Evolutionary conservation across 2,113 vertebrate genomes (phyloP).

Genomic region (Chaetodon trifascialis): DNA sequence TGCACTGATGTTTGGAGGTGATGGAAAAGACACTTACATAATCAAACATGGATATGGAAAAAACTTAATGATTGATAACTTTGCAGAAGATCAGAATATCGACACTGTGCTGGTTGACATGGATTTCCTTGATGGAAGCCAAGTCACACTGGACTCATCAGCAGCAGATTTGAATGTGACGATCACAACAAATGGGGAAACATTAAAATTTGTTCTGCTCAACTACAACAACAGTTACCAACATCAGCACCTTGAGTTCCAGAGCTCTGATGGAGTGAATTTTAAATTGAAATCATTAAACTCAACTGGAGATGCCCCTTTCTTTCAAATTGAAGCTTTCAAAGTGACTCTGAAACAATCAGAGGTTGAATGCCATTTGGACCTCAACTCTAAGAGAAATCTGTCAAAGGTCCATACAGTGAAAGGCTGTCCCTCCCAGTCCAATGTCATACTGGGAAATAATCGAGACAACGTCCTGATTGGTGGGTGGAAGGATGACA

Average conservation of each 20-base stretch:
- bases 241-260: constrained; percentile 63
- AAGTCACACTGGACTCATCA: background rate
- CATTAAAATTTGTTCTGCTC: constrained; percentile 4
- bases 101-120: constrained; percentile 68
- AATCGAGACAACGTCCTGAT: constrained; percentile 50
- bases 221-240: constrained; percentile 8
- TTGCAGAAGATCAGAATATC: constrained; percentile 47
- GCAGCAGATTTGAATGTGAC: constrained; percentile 2
- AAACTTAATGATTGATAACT: constrained; percentile 50
- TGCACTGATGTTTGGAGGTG: constrained; percentile 56
- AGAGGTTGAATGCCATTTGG: constrained; percentile 50
- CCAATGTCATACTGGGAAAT: constrained; percentile 65
- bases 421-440: constrained; percentile 57
- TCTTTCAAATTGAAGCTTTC: constrained; percentile 51
- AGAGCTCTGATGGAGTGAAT: constrained; percentile 62
- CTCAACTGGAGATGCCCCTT: rapidly evolving
- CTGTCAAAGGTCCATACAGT: constrained; percentile 65
- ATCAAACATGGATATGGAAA: constrained; percentile 57
- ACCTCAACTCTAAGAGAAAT: constrained; percentile 53
- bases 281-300: constrained; percentile 47
- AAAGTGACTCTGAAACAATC: constrained; percentile 60
- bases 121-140: constrained; percentile 48
- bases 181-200: constrained; percentile 20
- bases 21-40: constrained; percentile 63
- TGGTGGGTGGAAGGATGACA: constrained; percentile 58